These are phyloP conservation scores for Brienomyrus longianalis DNA, from an alignment of 2,113 vertebrate genomes.

Conservation along the genomic window DNA sequence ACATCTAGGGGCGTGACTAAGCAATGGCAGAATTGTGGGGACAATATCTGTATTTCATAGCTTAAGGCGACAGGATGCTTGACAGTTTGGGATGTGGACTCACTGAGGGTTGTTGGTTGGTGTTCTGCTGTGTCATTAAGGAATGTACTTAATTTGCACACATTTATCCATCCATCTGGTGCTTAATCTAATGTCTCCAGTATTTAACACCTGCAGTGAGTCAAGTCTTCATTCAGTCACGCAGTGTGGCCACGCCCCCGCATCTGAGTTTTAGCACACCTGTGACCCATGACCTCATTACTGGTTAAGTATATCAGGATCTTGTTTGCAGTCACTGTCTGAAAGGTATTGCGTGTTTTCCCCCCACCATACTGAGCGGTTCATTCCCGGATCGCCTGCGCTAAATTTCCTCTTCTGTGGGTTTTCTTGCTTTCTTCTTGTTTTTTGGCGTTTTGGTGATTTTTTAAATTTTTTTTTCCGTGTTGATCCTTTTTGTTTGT, in stretches of 20 bases:
- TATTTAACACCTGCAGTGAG: neutral
- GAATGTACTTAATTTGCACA: neutral
- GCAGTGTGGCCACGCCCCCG: neutral
- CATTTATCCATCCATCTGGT: neutral
- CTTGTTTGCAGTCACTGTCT: neutral
- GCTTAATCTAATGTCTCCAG: neutral
- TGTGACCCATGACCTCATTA: neutral
- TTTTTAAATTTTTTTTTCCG: neutral
- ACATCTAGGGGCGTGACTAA: neutral
- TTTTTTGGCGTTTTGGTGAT: neutral
- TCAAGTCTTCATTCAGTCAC: neutral
- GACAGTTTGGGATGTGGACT: neutral
- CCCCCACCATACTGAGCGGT: neutral
- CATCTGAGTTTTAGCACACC: neutral
- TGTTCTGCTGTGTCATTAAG: neutral
- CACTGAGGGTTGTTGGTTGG: neutral
- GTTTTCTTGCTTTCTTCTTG: neutral
- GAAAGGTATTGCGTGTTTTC: neutral
- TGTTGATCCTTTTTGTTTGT: neutral
- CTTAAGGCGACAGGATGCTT: neutral
- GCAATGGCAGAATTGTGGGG: neutral
- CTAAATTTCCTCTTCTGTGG: neutral
- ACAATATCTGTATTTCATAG: neutral
- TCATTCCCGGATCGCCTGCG: neutral
- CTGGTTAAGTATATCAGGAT: neutral